Evolutionary conservation across 2,113 vertebrate genomes (phyloP).

Genomic region (Ailurus styani): DNA sequence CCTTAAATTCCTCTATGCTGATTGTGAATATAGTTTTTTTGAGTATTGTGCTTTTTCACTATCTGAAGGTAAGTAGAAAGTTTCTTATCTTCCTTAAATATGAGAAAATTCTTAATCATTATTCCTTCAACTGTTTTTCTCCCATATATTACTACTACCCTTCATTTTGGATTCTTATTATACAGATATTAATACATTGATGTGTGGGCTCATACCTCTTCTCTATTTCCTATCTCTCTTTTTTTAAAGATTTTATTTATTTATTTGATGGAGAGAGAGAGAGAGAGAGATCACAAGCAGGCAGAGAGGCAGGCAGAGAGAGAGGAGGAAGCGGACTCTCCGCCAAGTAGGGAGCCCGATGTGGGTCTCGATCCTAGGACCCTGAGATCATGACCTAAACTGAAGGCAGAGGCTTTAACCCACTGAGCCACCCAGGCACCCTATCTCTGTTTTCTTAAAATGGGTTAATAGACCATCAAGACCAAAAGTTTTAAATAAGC

Average conservation of each 20-base stretch:
- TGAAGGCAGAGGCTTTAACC: too few relatives aligned
- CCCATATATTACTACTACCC: neutral
- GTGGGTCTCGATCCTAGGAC: too few relatives aligned
- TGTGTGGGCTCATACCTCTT: neutral
- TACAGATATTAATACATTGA: neutral
- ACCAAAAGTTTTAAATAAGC: neutral
- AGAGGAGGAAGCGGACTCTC: too few relatives aligned
- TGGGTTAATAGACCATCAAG: neutral
- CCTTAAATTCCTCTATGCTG: neutral
- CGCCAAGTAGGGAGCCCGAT: too few relatives aligned
- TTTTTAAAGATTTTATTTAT: too few relatives aligned
- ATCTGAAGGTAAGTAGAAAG: neutral
- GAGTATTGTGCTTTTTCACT: neutral
- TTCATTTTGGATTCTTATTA: neutral
- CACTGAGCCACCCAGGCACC: too few relatives aligned
- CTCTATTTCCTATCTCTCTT: neutral
- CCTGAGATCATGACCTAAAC: too few relatives aligned
- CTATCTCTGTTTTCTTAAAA: neutral
- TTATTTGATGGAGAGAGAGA: too few relatives aligned
- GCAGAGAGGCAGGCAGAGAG: too few relatives aligned
- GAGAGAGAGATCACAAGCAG: too few relatives aligned
- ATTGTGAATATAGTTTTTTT: neutral
- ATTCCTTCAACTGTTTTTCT: neutral
- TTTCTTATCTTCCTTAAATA: neutral
- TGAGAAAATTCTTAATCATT: neutral